Percentiles rank a stretch among this genome's conserved stretches.
Evolutionary conservation across 1,140 invertebrate genomes (phyloP).

Genomic region (Temnothorax curvispinosus): DNA sequence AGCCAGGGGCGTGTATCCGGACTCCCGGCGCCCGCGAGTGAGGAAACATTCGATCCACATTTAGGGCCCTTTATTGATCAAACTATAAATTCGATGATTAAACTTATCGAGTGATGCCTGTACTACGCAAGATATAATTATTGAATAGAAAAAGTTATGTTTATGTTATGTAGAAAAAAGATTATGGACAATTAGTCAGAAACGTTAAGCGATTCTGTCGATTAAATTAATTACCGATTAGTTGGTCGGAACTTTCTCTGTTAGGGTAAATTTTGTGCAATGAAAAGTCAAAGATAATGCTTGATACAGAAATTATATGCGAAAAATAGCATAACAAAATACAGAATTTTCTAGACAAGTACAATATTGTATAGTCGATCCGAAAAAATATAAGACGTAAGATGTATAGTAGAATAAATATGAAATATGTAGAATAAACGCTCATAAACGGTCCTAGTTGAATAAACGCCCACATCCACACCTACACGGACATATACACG

Average conservation of each 20-base stretch:
- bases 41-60: neutral
- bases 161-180: neutral
- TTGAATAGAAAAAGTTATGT: neutral
- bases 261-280: neutral
- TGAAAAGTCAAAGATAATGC: neutral
- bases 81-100: neutral
- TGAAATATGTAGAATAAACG: neutral
- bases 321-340: conserved; percentile 12
- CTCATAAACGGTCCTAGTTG: neutral
- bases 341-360: conserved; percentile 20
- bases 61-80: neutral
- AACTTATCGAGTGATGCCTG: neutral
- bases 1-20: neutral
- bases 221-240: neutral
- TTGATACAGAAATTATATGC: conserved; percentile 30
- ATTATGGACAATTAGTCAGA: neutral
- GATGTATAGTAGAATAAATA: conserved; percentile 6
- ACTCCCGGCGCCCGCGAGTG: neutral
- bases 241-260: neutral
- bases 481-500: neutral
- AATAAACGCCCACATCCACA: neutral
- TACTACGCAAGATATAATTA: neutral
- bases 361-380: neutral
- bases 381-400: neutral
- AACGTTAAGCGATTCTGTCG: neutral